These are phyloP conservation scores for Ailuropoda melanoleuca DNA, from an alignment of 2,113 vertebrate species.

Conservation along the genomic window DNA sequence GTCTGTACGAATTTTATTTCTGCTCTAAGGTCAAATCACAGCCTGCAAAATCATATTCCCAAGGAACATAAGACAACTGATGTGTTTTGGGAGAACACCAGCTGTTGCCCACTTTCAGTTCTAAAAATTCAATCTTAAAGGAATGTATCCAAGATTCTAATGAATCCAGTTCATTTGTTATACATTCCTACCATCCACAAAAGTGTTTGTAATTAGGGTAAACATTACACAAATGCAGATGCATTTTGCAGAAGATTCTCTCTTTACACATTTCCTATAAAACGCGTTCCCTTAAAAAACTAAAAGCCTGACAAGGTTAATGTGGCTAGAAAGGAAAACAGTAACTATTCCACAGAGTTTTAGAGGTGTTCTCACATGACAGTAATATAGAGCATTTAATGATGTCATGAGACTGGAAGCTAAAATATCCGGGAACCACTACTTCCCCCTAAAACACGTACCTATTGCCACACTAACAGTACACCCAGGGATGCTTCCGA, in stretches of 20 bases:
- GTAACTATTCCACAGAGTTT: not conserved
- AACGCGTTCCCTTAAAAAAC: not conserved
- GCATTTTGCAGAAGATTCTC: not conserved
- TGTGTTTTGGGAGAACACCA: not conserved
- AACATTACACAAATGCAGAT: slow-evolving; percentile 1
- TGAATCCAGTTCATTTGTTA: not conserved
- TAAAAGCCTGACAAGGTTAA: slow-evolving; percentile 9
- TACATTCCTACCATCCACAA: not conserved
- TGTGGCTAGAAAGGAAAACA: not conserved
- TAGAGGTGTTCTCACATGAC: not conserved
- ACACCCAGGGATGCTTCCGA: not conserved
- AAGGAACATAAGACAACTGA: not conserved
- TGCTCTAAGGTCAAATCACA: not conserved
- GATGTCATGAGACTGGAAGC: not conserved
- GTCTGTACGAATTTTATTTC: not conserved
- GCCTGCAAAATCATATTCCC: not conserved
- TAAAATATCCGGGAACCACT: not conserved
- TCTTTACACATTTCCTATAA: not conserved
- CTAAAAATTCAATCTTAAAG: slow-evolving; percentile 37
- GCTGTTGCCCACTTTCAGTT: not conserved
- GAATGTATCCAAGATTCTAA: slow-evolving; percentile 9
- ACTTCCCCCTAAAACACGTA: not conserved
- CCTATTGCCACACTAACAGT: not conserved
- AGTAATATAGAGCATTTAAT: not conserved
- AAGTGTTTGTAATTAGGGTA: not conserved